phyloP scores from a whole-genome alignment of 2,888 invertebrate genomes.

The Baccha elongata region DNA sequence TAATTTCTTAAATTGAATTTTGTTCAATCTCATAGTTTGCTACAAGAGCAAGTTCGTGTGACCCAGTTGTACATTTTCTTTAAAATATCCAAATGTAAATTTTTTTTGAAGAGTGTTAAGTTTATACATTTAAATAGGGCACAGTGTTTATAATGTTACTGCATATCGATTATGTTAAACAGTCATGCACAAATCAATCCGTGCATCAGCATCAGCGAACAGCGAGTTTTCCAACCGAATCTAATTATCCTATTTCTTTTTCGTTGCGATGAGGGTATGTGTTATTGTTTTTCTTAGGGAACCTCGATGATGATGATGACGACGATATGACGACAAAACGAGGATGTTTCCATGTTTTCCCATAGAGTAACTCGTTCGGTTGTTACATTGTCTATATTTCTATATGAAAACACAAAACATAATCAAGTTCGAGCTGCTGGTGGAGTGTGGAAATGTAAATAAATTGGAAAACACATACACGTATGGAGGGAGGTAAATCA shows the following conservation, averaged over 20 bases:
- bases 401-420: slow-evolving; percentile 68
- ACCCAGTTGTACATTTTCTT: too few relatives aligned
- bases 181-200: slow-evolving; percentile 53
- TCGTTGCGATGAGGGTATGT: neutral
- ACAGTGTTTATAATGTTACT: slow-evolving; percentile 30
- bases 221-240: slow-evolving; percentile 17
- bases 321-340: slow-evolving; percentile 20
- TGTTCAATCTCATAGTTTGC: too few relatives aligned
- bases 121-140: neutral
- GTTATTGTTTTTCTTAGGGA: slow-evolving; percentile 32
- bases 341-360: slow-evolving; percentile 40
- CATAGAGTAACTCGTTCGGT: slow-evolving; percentile 32
- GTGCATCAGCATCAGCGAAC: too few relatives aligned
- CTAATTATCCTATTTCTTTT: neutral
- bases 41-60: too few relatives aligned
- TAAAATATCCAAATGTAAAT: neutral
- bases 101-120: neutral
- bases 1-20: too few relatives aligned
- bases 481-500: slow-evolving; percentile 37
- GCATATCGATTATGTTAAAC: slow-evolving; percentile 43
- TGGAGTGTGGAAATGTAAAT: slow-evolving; percentile 70
- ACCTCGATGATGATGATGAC: slow-evolving; percentile 21
- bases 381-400: slow-evolving; percentile 56
- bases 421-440: slow-evolving; percentile 71
- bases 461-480: slow-evolving; percentile 46